Percentiles rank a stretch among this genome's conserved stretches.
Evolutionary conservation across 2,888 invertebrate genomes (phyloP).

Genomic region (Euplagia quadripunctaria): DNA sequence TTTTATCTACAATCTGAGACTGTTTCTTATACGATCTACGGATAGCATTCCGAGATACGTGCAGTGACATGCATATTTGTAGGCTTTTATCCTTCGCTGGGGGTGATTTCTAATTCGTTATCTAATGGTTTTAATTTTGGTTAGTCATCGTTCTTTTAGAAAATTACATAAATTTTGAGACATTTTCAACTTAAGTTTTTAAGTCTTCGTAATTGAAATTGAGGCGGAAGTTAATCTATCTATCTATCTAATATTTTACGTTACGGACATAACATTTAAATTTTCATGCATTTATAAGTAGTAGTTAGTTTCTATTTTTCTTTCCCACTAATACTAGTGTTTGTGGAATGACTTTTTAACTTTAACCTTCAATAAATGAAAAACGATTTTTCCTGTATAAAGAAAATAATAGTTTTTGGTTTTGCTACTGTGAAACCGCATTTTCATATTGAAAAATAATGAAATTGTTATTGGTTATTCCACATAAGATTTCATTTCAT

Average conservation of each 20-base stretch:
- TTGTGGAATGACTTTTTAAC: too few species aligned
- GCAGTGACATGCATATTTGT: conserved; percentile 18
- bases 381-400: too few species aligned
- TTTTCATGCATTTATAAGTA: too few species aligned
- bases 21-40: conserved; percentile 60
- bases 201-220: too few species aligned
- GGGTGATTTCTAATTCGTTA: conserved; percentile 7
- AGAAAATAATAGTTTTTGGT: neutral
- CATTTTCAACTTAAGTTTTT: too few species aligned
- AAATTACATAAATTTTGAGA: neutral
- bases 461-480: neutral
- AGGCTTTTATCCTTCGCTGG: conserved; percentile 3
- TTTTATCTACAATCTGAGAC: conserved; percentile 55
- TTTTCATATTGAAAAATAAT: neutral
- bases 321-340: too few species aligned
- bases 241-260: too few species aligned
- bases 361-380: too few species aligned
- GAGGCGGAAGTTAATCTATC: too few species aligned
- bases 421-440: neutral
- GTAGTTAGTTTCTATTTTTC: too few species aligned
- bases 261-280: too few species aligned
- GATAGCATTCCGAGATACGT: conserved; percentile 39
- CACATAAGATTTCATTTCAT: neutral
- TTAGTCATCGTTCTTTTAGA: conserved; percentile 13
- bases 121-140: conserved; percentile 11